Evolutionary conservation across 2,113 vertebrate species (phyloP), one percentile per base, ranked within the genome.

Genomic region (Spilogale gracilis): DNA sequence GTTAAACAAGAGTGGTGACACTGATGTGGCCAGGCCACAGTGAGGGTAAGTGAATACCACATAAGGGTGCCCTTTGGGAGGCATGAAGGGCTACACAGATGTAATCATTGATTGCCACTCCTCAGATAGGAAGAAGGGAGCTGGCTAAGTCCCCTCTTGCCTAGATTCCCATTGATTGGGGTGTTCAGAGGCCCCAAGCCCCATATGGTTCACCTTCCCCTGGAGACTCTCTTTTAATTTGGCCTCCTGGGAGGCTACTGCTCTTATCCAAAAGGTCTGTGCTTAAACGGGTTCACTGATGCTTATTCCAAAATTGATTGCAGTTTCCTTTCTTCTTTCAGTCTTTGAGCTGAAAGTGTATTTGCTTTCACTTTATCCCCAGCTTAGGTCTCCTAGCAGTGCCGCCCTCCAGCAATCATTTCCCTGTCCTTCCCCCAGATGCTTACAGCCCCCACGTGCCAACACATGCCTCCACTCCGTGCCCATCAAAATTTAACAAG

Each of bases 1-100:
- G 10, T 67, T 50, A 58, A 65, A 54, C 2, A 7, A 89, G 60
- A 61, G 20, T 4, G 6, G 69, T 12, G 30, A 80, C 9, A 18
- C 18, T 63, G 23, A 27, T 0, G 0, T 21, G 50, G 27, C 14
- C 52, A 6, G 61, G 16, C 48, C 3, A 0, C 3, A 5, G 48
- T 30, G 3, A 94, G 30, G 20, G 74, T 20, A 85, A 89, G 74
- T 58, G 38, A 84, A 50, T 5, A 8, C 9, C 60, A 11, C 6
- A 1, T 45, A 7, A 71, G 6, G 32, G 74, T 45, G 58, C 9
- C 67, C 30, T 78, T 52, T 32, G n/a, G 74, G 71, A 90, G 18
- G 67, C 30, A 2, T 9, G 17, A 92, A 63, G 6, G 0, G 5
- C 60, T 43, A 17, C 11, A 38, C 1, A 79, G 90, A 60, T 20